Conservation (phyloP, 2,113 vertebrate genomes). For the Globicephala melas region DNA sequence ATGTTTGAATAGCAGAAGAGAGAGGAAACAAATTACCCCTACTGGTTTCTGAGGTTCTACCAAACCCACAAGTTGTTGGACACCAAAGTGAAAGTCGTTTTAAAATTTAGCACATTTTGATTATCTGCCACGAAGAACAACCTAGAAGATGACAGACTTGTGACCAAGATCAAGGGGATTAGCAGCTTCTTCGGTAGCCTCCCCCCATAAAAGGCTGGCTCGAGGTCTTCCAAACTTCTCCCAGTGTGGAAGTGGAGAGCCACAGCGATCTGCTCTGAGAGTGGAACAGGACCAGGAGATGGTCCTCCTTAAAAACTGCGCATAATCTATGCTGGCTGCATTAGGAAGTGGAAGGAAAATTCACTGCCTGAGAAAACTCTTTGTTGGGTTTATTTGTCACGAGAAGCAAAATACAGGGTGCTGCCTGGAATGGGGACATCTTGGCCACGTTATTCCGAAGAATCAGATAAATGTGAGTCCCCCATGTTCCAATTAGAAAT, state of each 20-base stretch:
- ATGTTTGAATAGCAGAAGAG: not conserved
- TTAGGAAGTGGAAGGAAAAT: fast-evolving
- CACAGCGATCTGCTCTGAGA: fast-evolving
- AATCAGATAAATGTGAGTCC: fast-evolving
- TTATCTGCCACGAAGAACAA: not conserved
- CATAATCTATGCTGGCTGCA: fast-evolving
- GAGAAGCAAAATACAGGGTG: fast-evolving
- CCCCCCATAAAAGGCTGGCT: not conserved
- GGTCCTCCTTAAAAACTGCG: not conserved
- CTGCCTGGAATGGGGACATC: not conserved
- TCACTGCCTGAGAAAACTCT: fast-evolving
- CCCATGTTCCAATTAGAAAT: fast-evolving
- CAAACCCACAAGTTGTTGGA: not conserved
- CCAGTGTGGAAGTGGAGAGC: fast-evolving
- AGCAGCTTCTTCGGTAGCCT: not conserved
- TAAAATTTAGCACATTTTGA: not conserved
- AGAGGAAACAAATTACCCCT: not conserved
- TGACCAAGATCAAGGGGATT: constrained; percentile 32
- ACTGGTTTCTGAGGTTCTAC: not conserved
- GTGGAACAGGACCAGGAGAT: fast-evolving
- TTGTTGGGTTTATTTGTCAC: not conserved
- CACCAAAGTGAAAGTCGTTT: not conserved
- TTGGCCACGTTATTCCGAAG: not conserved
- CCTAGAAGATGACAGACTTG: not conserved
- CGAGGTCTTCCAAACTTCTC: fast-evolving